Evolutionary conservation across 2,888 invertebrate genomes (phyloP), one percentile per base, ranked within the genome.

Genomic region (Odontomyia ornata): DNA sequence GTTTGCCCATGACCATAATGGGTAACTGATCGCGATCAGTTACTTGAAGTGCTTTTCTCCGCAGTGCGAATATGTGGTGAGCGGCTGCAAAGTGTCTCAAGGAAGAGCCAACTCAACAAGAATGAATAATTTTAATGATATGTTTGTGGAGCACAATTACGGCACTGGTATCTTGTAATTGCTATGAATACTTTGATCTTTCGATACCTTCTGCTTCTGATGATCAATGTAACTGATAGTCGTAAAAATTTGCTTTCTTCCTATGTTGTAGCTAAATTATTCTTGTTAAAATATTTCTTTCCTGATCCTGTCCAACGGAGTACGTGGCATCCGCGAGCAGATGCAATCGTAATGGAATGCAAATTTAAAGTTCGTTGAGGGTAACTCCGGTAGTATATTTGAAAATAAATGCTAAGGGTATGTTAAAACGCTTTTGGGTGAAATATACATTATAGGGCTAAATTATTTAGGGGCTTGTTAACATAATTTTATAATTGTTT

Each of bases 91-190:
- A 28, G 56, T 60, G 73, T 30, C 60, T 36, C 23, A 30, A 30
- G 36, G 11, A n/a, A 23, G 21, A 13, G 2, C 73, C 36, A 60
- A 52, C 5, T 36, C 43, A 76, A 76, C 76, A 76, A 67, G 67
- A 56, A 76, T 76, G 76, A 52, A 56, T 67, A 76, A 76, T 76
- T 76, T 76, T 76, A 67, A 76, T 76, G 67, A 76, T 67, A 76
- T 76, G 76, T 76, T 76, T 67, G 67, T 57, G 27, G 67, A 56
- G 46, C 67, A 30, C 76, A 76, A 76, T 76, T 76, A 76, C 67
- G 28, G 64, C 43, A 21, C 25, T 28, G 27, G 36, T 21, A 56
- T 76, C 76, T 9, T 67, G 76, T 73, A 73, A 73, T 73, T 73
- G 43, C 36, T 57, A 30, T 21, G 73, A 47, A 30, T 57, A 56